phyloP scores from a whole-genome alignment of 1,140 invertebrate species.

The Conus betulinus region DNA sequence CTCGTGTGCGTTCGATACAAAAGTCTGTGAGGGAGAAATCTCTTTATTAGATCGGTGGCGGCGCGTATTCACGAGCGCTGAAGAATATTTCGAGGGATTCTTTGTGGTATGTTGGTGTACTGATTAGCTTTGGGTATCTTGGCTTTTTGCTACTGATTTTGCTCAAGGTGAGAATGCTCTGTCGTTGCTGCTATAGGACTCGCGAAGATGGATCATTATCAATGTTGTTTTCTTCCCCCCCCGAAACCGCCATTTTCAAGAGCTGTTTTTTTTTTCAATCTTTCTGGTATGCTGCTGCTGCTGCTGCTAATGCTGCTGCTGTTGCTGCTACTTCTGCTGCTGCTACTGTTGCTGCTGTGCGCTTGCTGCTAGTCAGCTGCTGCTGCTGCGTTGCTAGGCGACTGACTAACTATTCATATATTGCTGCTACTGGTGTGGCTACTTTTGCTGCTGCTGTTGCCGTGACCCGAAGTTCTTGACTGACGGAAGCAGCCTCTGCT shows the following conservation, averaged over 20 bases:
- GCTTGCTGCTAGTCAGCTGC: too few relatives aligned
- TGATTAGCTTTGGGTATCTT: too few relatives aligned
- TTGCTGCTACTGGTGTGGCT: background rate
- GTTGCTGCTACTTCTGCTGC: background rate
- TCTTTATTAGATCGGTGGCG: too few relatives aligned
- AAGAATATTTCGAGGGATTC: too few relatives aligned
- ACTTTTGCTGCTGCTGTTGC: too few relatives aligned
- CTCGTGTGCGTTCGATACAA: too few relatives aligned
- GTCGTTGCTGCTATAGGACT: background rate
- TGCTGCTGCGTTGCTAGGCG: too few relatives aligned
- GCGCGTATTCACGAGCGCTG: too few relatives aligned
- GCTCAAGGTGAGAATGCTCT: too few relatives aligned
- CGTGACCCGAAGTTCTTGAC: background rate
- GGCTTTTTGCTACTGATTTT: too few relatives aligned
- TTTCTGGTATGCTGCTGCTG: constrained; percentile 27
- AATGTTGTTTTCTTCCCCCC: background rate
- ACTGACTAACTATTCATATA: background rate
- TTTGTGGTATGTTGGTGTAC: too few relatives aligned
- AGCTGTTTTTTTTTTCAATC: background rate
- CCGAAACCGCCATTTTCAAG: background rate
- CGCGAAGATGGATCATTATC: background rate
- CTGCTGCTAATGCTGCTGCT: constrained; percentile 18
- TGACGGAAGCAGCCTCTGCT: background rate
- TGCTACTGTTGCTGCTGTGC: background rate
- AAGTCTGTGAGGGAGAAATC: too few relatives aligned